phyloP scores from a whole-genome alignment of 2,797 vertebrate genomes.

The Betta splendens region DNA sequence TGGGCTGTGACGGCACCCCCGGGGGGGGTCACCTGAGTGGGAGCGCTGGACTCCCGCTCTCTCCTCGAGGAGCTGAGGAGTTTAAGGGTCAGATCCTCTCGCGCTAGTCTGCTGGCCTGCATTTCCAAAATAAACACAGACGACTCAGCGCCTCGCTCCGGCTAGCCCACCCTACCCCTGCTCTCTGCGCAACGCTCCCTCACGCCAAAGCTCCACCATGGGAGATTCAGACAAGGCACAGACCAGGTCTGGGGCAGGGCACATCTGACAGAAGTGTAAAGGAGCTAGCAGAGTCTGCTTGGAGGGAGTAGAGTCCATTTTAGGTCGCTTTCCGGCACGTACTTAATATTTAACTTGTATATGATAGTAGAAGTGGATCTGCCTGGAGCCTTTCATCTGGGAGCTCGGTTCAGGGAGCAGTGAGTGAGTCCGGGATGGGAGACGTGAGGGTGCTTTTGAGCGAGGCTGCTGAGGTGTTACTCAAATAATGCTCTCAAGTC shows the following conservation, averaged over 20 bases:
- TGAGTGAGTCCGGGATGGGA: slow-evolving; percentile 40
- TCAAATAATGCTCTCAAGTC: slow-evolving; percentile 76
- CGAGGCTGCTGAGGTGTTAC: slow-evolving; percentile 66
- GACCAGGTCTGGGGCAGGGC: slow-evolving; percentile 58
- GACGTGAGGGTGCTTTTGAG: slow-evolving; percentile 39
- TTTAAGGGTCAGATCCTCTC: slow-evolving; percentile 67
- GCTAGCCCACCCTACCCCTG: slow-evolving; percentile 68
- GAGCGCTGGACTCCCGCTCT: slow-evolving; percentile 24
- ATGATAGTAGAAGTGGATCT: slow-evolving; percentile 26
- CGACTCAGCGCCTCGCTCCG: slow-evolving; percentile 71
- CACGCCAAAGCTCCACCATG: slow-evolving; percentile 60
- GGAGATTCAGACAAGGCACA: slow-evolving; percentile 69
- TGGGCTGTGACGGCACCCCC: slow-evolving; percentile 49
- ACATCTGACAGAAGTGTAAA: slow-evolving; percentile 35
- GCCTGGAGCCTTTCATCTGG: slow-evolving; percentile 17
- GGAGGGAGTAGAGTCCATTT: slow-evolving; percentile 25
- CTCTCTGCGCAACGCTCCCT: slow-evolving; percentile 60
- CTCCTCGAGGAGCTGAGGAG: slow-evolving; percentile 38
- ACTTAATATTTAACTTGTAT: slow-evolving; percentile 42
- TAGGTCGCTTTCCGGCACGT: slow-evolving; percentile 24
- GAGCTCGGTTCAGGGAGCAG: slow-evolving; percentile 42
- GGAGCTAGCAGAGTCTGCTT: slow-evolving; percentile 10
- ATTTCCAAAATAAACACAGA: slow-evolving; percentile 84
- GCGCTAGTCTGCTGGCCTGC: slow-evolving; percentile 66
- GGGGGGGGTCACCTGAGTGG: slow-evolving; percentile 29